Conservation (phyloP, 2,797 vertebrate species). For the Eospalax fontanierii region DNA sequence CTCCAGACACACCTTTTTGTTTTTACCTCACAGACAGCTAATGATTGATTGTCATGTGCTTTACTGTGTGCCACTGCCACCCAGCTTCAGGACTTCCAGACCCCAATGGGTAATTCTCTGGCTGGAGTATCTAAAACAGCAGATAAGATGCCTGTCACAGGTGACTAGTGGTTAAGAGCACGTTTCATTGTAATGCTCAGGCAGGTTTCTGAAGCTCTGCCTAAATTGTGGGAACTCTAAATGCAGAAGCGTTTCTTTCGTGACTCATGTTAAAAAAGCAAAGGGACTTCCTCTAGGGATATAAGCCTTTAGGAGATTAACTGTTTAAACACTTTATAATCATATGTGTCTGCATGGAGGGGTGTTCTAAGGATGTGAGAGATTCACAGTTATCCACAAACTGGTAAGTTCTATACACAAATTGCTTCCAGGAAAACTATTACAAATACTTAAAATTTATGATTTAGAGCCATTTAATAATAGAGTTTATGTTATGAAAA, state of each 20-base stretch:
- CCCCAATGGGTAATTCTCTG: not conserved
- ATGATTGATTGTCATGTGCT: not conserved
- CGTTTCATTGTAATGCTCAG: not conserved
- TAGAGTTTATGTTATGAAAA: conserved; percentile 19
- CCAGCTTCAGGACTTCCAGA: not conserved
- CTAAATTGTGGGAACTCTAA: not conserved
- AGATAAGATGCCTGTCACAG: not conserved
- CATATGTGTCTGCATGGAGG: not conserved
- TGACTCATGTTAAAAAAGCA: not conserved
- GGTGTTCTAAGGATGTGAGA: not conserved
- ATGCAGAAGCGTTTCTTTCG: not conserved
- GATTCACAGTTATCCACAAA: not conserved
- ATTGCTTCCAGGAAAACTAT: not conserved
- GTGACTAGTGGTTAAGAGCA: not conserved
- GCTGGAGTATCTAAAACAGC: not conserved
- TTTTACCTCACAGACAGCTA: not conserved
- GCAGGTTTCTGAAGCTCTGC: not conserved
- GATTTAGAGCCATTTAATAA: not conserved
- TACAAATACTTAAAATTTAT: conserved; percentile 24
- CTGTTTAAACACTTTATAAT: conserved; percentile 5
- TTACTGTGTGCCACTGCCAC: not conserved
- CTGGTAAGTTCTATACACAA: not conserved
- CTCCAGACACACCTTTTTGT: too few relatives aligned
- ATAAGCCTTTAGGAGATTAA: not conserved
- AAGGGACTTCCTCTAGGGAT: not conserved